Evolutionary conservation across 2,797 vertebrate genomes (phyloP).

Genomic region (Staurois parvus): DNA sequence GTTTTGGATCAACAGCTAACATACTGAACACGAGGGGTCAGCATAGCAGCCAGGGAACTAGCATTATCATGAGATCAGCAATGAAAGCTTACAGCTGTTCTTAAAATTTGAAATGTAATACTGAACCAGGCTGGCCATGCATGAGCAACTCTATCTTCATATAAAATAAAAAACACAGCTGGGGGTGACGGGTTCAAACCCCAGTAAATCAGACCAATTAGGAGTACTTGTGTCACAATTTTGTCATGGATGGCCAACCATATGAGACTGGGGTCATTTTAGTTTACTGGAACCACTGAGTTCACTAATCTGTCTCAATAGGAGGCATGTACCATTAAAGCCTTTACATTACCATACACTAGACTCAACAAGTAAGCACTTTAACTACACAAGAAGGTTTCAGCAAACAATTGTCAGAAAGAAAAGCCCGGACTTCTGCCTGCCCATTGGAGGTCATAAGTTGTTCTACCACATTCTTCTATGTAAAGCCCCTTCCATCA

Average conservation of each 20-base stretch:
- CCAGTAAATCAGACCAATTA: too few relatives aligned
- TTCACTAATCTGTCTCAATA: neutral
- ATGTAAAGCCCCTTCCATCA: slow-evolving; percentile 63
- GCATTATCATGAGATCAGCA: too few relatives aligned
- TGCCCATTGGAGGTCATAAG: slow-evolving; percentile 64
- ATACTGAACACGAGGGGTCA: too few relatives aligned
- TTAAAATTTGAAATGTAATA: too few relatives aligned
- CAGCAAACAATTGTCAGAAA: neutral
- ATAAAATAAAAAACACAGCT: neutral
- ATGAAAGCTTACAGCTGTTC: too few relatives aligned
- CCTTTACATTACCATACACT: neutral
- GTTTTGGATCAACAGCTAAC: too few relatives aligned
- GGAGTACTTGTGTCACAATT: too few relatives aligned
- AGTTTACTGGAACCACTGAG: neutral
- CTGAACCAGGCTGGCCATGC: too few relatives aligned
- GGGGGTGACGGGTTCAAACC: neutral
- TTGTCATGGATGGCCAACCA: neutral
- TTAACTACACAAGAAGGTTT: neutral
- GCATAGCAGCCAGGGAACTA: too few relatives aligned
- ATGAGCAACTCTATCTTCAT: neutral
- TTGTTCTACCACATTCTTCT: slow-evolving; percentile 68
- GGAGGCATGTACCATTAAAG: too few relatives aligned
- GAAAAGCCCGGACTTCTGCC: neutral
- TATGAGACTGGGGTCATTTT: neutral
- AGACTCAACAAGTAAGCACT: neutral